Conservation (phyloP, 2,113 vertebrate genomes). For the Marcusenius ussheri region DNA sequence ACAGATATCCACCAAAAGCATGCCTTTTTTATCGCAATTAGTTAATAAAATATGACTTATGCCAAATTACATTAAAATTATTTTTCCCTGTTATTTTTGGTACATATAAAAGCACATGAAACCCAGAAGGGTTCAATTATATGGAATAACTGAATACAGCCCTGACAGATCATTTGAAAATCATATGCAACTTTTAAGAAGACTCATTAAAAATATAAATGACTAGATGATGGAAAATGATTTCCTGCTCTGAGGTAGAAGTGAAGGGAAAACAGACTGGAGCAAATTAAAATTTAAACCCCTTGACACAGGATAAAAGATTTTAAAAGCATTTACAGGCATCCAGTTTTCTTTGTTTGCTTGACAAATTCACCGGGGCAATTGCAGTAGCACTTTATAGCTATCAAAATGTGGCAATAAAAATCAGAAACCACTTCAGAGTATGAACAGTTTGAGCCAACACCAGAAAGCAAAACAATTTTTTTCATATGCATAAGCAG, state of each 20-base stretch:
- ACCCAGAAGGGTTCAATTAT: conserved; percentile 25
- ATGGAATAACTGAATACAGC: conserved; percentile 45
- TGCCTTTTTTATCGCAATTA: conserved; percentile 30
- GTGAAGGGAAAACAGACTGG: background rate
- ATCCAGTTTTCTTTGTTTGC: background rate
- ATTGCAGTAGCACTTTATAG: background rate
- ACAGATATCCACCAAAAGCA: conserved; percentile 43
- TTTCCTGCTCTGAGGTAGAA: background rate
- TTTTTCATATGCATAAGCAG: background rate
- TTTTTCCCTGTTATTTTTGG: conserved; percentile 16
- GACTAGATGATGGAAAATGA: conserved; percentile 9
- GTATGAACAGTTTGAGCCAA: background rate
- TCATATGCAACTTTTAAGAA: conserved; percentile 8
- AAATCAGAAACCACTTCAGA: background rate
- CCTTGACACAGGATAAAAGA: background rate
- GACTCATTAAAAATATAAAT: conserved; percentile 29
- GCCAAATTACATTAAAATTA: conserved; percentile 41
- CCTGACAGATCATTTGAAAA: conserved; percentile 35
- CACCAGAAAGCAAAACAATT: background rate
- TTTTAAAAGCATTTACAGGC: background rate
- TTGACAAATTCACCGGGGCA: background rate
- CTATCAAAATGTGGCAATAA: background rate
- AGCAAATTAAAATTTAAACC: background rate
- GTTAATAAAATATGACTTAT: conserved; percentile 10
- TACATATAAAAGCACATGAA: conserved; percentile 11